Evolutionary conservation across 1,140 invertebrate species (phyloP).

Genomic region (Drosophila nasuta): DNA sequence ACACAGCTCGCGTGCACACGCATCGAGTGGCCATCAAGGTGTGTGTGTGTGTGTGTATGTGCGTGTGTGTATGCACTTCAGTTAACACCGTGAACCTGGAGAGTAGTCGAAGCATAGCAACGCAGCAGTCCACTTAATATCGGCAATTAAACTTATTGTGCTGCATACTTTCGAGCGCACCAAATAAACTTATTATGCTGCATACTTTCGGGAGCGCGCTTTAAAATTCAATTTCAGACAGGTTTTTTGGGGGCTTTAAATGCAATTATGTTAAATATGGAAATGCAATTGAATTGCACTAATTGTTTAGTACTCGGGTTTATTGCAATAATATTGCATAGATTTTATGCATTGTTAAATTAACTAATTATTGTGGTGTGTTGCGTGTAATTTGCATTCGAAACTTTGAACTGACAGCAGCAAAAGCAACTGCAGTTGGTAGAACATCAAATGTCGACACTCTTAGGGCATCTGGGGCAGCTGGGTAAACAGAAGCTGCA

Average conservation of each 20-base stretch:
- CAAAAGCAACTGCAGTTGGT: slow-evolving; percentile 1
- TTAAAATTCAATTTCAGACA: slow-evolving; percentile 3
- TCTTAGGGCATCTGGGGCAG: slow-evolving; percentile 39
- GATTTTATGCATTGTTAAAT: slow-evolving; percentile 6
- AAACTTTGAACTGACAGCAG: slow-evolving; percentile 47
- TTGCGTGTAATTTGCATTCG: slow-evolving; percentile 46
- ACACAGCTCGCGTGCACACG: slow-evolving; percentile 45
- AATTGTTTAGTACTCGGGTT: not conserved
- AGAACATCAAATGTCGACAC: slow-evolving; percentile 50
- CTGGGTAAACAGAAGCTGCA: slow-evolving; percentile 53
- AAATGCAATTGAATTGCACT: slow-evolving; percentile 6
- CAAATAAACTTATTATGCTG: slow-evolving; percentile 59
- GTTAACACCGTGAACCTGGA: not conserved
- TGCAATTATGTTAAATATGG: slow-evolving; percentile 5
- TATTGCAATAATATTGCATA: slow-evolving; percentile 2
- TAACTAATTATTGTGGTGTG: slow-evolving; percentile 55
- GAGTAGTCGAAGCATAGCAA: not conserved
- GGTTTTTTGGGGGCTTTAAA: not conserved
- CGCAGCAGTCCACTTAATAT: slow-evolving; percentile 55
- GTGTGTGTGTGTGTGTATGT: not conserved
- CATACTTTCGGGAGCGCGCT: slow-evolving; percentile 12
- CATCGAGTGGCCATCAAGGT: slow-evolving; percentile 22
- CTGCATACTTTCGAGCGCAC: not conserved
- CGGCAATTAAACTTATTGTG: slow-evolving; percentile 58
- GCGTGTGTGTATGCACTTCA: not conserved